Evolutionary conservation across 2,888 invertebrate genomes (phyloP).

Genomic region (Chloroclysta siterata): DNA sequence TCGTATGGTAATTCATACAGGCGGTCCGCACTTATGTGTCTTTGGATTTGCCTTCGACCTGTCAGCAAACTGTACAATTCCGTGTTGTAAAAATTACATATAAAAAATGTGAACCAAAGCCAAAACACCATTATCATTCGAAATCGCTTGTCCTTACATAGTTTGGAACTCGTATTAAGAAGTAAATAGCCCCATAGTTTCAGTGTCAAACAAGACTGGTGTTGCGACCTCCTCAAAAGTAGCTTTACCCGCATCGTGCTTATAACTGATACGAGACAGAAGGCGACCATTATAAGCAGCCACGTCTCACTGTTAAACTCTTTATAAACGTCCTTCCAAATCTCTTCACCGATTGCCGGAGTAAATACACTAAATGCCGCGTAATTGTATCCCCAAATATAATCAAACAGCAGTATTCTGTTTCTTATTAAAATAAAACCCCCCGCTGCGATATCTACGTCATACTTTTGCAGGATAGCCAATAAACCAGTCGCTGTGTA

Average conservation of each 20-base stretch:
- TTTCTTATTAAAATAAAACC: slow-evolving; percentile 59
- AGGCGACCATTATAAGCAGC: slow-evolving; percentile 54
- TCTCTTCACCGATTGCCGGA: slow-evolving; percentile 47
- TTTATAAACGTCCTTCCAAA: slow-evolving; percentile 60
- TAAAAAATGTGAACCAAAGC: slow-evolving; percentile 67
- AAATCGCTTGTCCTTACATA: slow-evolving; percentile 50
- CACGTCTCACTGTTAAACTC: slow-evolving; percentile 58
- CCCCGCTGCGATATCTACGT: slow-evolving; percentile 58
- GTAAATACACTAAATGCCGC: slow-evolving; percentile 53
- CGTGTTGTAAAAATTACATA: slow-evolving; percentile 65
- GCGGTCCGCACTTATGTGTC: slow-evolving; percentile 44
- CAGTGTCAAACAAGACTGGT: slow-evolving; percentile 45
- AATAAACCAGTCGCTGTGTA: slow-evolving; percentile 58
- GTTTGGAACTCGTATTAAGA: slow-evolving; percentile 50
- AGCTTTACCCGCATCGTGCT: slow-evolving; percentile 36
- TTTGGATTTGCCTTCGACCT: slow-evolving; percentile 48
- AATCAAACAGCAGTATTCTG: slow-evolving; percentile 60
- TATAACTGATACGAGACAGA: slow-evolving; percentile 43
- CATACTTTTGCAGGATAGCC: slow-evolving; percentile 48
- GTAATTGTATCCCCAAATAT: slow-evolving; percentile 59
- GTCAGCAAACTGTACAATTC: slow-evolving; percentile 61
- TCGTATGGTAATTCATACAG: slow-evolving; percentile 49
- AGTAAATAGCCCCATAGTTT: slow-evolving; percentile 62
- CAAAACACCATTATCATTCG: slow-evolving; percentile 57
- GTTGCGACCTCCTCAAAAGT: slow-evolving; percentile 38